These are phyloP conservation scores for Heliconius melpomene DNA, from an alignment of 1,140 invertebrate genomes.

Conservation along the genomic window DNA sequence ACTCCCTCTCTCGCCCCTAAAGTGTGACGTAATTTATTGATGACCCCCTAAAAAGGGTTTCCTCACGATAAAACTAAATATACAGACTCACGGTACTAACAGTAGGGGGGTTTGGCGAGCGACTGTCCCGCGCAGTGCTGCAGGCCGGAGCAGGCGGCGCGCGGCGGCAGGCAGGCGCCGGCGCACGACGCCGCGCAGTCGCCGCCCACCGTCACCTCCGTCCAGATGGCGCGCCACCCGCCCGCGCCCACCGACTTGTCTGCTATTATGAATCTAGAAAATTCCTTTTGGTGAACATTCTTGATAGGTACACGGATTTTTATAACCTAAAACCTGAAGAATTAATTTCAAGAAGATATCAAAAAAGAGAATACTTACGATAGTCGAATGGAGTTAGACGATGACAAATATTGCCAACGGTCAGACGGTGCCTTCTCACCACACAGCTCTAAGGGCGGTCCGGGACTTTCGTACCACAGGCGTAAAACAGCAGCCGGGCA, in stretches of 20 bases:
- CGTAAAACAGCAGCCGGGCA: slow-evolving; percentile 94
- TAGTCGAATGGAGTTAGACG: slow-evolving; percentile 90
- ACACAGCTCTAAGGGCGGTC: slow-evolving; percentile 92
- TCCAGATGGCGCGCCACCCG: slow-evolving; percentile 95
- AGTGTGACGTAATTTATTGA: not conserved
- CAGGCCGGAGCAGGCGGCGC: slow-evolving; percentile 67
- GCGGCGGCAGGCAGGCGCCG: slow-evolving; percentile 66
- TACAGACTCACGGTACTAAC: slow-evolving; percentile 59
- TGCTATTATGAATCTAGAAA: slow-evolving; percentile 84
- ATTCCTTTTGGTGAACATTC: no score
- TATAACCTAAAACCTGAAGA: no score
- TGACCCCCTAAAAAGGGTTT: not conserved
- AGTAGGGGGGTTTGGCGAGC: slow-evolving; percentile 49
- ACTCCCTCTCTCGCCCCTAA: no score
- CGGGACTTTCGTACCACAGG: slow-evolving; percentile 89
- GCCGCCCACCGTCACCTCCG: slow-evolving; percentile 88
- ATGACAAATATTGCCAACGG: slow-evolving; percentile 92
- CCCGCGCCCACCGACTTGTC: slow-evolving; percentile 84
- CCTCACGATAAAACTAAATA: not conserved
- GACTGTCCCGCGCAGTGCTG: slow-evolving; percentile 66
- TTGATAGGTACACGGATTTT: no score
- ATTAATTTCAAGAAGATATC: no score
- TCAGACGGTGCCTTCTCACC: slow-evolving; percentile 88
- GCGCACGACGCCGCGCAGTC: slow-evolving; percentile 82
- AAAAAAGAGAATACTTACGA: slow-evolving; percentile 81